Evolutionary conservation across 64 coral and sea anemone species (phyloP), one percentile per base, ranked within the genome.

Genomic region (Actinia tenebrosa): DNA sequence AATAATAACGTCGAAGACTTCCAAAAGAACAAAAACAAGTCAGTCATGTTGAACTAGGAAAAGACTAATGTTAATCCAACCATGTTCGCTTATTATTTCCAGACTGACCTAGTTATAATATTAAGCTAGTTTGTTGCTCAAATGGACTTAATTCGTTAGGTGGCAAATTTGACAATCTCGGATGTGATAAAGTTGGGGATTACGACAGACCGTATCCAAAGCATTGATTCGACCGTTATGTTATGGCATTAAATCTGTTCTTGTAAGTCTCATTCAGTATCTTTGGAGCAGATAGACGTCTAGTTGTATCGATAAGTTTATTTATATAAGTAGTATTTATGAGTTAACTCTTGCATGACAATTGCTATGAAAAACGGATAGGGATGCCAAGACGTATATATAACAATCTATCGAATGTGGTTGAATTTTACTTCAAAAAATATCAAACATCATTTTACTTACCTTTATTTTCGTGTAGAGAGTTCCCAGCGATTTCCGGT

Each of bases 331-430:
- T 69, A 75, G 69, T 75, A 75, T 43, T 75, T 75, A 7, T 43
- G 69, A 27, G 69, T 75, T 26, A 75, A 75, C 69, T 75, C 69
- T 75, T 42, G 69, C 69, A 75, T 75, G 69, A 75, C 69, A 75
- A 42, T n/a, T 30, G 69, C 25, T 42, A 14, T 75, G 23, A 14
- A 75, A 4, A n/a, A 30, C 2, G 23, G 5, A 25, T 10, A 45
- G 19, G 15, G 14, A 81, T 16, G 16, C n/a, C n/a, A n/a, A n/a
- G n/a, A n/a, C n/a, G n/a, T n/a, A n/a, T n/a, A n/a, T 18, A 37
- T 45, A 1, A 79, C 16, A 79, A 17, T 16, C 45, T 13, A 50
- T 44, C 22, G 3, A 53, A 22, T 44, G 4, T 79, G 9, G 3
- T 46, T 5, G 3, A 13, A 19, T 20, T 81, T 50, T 81, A 20